Conservation (phyloP, 2,113 vertebrate species). For the Labeo rohita region DNA sequence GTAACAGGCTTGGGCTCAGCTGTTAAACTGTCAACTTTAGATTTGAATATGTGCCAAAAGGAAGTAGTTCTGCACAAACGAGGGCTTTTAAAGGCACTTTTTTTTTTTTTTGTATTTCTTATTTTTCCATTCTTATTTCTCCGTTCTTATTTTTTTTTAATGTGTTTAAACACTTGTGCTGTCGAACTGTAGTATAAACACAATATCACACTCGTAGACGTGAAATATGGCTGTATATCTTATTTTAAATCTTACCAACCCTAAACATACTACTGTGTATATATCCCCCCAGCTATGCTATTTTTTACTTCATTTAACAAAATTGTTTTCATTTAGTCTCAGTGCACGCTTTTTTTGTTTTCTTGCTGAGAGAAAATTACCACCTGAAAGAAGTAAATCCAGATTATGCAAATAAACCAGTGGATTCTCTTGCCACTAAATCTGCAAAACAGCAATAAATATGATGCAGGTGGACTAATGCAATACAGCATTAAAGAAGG, state of each 20-base stretch:
- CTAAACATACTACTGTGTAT: background rate
- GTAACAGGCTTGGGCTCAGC: too few relatives aligned
- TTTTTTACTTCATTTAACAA: background rate
- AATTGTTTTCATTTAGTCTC: background rate
- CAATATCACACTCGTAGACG: background rate
- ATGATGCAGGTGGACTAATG: constrained; percentile 17
- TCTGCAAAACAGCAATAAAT: background rate
- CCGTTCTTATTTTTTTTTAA: too few relatives aligned
- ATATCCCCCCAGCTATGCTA: background rate
- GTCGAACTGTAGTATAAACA: too few relatives aligned
- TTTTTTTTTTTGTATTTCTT: too few relatives aligned
- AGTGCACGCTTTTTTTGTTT: background rate
- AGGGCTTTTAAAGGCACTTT: too few relatives aligned
- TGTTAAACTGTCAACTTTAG: too few relatives aligned
- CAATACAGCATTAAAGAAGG: constrained; percentile 3
- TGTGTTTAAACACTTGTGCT: too few relatives aligned
- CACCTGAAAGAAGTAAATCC: background rate
- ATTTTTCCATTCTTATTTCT: too few relatives aligned
- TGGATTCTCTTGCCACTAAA: background rate
- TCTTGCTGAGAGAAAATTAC: background rate
- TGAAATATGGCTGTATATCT: background rate
- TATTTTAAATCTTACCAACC: background rate
- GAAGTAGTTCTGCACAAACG: too few relatives aligned
- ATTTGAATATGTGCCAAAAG: too few relatives aligned
- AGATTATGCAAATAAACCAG: background rate